A percentile compares a stretch with the other conserved stretches of the same genome.
These are phyloP conservation scores for Heliconius hermathena DNA, from an alignment of 1,140 invertebrate species.

Conservation along the genomic window DNA sequence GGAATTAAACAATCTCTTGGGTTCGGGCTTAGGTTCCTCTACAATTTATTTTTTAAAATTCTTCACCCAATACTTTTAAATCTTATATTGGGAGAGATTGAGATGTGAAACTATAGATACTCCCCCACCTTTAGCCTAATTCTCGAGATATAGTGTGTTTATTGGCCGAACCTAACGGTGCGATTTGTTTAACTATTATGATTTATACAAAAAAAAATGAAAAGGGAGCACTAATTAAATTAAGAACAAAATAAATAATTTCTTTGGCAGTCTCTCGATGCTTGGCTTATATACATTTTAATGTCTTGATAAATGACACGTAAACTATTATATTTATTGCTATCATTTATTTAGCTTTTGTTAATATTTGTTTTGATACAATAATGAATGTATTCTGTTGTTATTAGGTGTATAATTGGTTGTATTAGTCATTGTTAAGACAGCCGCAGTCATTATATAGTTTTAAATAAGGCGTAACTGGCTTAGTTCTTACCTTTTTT, in stretches of 20 bases:
- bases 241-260: neutral
- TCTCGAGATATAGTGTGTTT: no score
- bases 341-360: conserved; percentile 11
- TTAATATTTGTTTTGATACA: conserved; percentile 6
- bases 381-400: neutral
- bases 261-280: conserved; percentile 23
- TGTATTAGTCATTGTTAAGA: neutral
- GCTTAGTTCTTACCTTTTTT: neutral
- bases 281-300: conserved; percentile 19
- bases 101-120: no score
- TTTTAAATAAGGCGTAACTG: neutral
- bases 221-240: neutral
- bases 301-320: conserved; percentile 14
- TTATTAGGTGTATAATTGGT: neutral
- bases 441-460: neutral
- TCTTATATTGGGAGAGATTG: no score
- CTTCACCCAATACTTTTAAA: no score
- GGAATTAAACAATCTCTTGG: no score
- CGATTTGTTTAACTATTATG: no score
- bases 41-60: no score
- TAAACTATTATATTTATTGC: conserved; percentile 18
- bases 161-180: no score
- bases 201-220: no score
- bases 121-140: no score
- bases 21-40: no score